A percentile compares a stretch with the other conserved stretches of the same genome.
Conservation (phyloP, 2,797 vertebrate species). For the Lagodon rhomboides region DNA sequence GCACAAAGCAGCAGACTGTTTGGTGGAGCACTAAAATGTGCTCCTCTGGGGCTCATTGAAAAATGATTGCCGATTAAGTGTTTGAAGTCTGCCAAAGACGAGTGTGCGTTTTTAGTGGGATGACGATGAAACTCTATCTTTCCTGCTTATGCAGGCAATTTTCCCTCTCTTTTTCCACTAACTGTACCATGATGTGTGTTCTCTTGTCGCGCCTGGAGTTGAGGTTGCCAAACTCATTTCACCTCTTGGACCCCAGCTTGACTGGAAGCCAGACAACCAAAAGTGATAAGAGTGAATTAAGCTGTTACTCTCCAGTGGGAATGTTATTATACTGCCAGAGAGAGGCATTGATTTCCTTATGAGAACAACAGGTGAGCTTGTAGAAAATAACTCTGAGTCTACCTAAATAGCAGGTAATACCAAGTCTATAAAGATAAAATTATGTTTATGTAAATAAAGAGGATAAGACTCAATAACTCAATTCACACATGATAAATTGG, state of each 20-base stretch:
- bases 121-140: conserved; percentile 89
- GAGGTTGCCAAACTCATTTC: conserved; percentile 91
- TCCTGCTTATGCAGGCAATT: conserved; percentile 89
- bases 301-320: conserved; percentile 84
- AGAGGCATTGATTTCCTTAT: conserved; percentile 82
- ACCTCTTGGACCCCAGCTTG: conserved; percentile 87
- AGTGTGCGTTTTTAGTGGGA: conserved; percentile 83
- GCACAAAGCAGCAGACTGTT: conserved; percentile 86
- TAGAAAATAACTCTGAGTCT: conserved; percentile 74
- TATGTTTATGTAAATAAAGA: conserved; percentile 71
- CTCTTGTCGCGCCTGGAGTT: conserved; percentile 77
- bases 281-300: conserved; percentile 88
- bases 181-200: conserved; percentile 88
- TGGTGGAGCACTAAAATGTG: conserved; percentile 87
- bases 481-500: conserved; percentile 65
- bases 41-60: conserved; percentile 88
- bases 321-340: conserved; percentile 85
- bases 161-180: conserved; percentile 85
- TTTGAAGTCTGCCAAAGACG: conserved; percentile 88
- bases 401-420: conserved; percentile 75
- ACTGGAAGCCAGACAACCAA: conserved; percentile 87
- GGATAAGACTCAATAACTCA: conserved; percentile 60
- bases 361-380: conserved; percentile 87
- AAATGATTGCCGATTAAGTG: conserved; percentile 89
- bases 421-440: conserved; percentile 68